These are phyloP conservation scores for Dryas iulia DNA, from an alignment of 1,140 invertebrate species.

Conservation along the genomic window DNA sequence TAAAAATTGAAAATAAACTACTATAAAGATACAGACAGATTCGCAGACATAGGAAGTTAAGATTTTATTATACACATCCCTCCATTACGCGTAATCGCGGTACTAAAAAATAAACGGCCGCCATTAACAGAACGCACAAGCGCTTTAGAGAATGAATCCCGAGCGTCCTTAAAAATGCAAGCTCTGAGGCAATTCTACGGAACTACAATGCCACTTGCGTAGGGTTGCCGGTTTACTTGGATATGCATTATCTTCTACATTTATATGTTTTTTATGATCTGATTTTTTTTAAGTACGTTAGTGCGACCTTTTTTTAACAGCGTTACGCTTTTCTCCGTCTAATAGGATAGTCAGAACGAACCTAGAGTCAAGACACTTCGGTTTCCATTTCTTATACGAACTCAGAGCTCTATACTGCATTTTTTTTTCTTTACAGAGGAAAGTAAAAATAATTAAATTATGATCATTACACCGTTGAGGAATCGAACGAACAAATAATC, in stretches of 20 bases:
- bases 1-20: too few species aligned
- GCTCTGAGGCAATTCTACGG: constrained; percentile 47
- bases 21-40: not conserved
- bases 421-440: too few species aligned
- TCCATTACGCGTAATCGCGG: not conserved
- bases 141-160: constrained; percentile 28
- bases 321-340: too few species aligned
- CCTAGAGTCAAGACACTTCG: too few species aligned
- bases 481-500: too few species aligned
- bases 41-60: not conserved
- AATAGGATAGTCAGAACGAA: too few species aligned
- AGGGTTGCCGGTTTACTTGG: not conserved
- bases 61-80: constrained; percentile 3
- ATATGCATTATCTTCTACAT: not conserved
- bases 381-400: too few species aligned
- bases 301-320: too few species aligned
- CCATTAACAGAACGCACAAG: constrained; percentile 23
- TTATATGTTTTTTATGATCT: not conserved
- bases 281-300: too few species aligned
- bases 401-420: too few species aligned
- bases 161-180: constrained; percentile 60
- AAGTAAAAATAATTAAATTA: too few species aligned
- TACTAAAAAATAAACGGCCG: constrained; percentile 14
- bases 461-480: too few species aligned
- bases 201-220: constrained; percentile 45